phyloP scores from a whole-genome alignment of 2,797 vertebrate genomes.

The Rhyacichthys aspro region DNA sequence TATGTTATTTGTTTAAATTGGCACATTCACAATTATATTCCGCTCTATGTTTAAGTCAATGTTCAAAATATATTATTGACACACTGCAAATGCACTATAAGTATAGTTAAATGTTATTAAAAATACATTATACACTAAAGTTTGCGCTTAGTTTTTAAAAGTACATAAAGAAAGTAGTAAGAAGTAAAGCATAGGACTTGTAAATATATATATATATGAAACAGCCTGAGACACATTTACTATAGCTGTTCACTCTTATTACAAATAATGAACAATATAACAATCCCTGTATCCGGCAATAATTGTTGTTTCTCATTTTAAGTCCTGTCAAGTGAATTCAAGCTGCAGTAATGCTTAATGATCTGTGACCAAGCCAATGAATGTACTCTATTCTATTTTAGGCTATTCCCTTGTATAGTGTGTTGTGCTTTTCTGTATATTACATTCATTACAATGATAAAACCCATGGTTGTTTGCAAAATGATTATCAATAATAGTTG shows the following conservation, averaged over 20 bases:
- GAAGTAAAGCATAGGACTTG: slow-evolving; percentile 13
- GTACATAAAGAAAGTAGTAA: slow-evolving; percentile 25
- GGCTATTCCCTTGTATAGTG: background rate
- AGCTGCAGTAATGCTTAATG: slow-evolving; percentile 13
- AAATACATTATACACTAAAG: slow-evolving; percentile 58
- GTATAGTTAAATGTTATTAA: slow-evolving; percentile 46
- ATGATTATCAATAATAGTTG: slow-evolving; percentile 3
- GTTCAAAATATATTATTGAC: slow-evolving; percentile 63
- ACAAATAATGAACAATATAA: slow-evolving; percentile 3
- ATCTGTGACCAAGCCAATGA: slow-evolving; percentile 4
- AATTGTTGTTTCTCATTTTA: background rate
- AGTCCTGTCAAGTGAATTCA: background rate
- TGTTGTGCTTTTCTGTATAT: slow-evolving; percentile 22
- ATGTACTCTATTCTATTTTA: slow-evolving; percentile 13
- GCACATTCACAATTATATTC: slow-evolving; percentile 45
- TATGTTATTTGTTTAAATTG: slow-evolving; percentile 34
- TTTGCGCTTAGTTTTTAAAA: slow-evolving; percentile 18
- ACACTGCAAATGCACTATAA: slow-evolving; percentile 54
- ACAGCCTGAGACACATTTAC: slow-evolving; percentile 40
- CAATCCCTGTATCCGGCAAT: background rate
- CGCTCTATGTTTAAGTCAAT: slow-evolving; percentile 41
- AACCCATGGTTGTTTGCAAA: slow-evolving; percentile 20
- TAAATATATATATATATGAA: slow-evolving; percentile 21
- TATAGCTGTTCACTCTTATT: slow-evolving; percentile 7
- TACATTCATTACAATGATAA: slow-evolving; percentile 52